Conservation (phyloP, 2,113 vertebrate species). For the Oenanthe oenanthe region DNA sequence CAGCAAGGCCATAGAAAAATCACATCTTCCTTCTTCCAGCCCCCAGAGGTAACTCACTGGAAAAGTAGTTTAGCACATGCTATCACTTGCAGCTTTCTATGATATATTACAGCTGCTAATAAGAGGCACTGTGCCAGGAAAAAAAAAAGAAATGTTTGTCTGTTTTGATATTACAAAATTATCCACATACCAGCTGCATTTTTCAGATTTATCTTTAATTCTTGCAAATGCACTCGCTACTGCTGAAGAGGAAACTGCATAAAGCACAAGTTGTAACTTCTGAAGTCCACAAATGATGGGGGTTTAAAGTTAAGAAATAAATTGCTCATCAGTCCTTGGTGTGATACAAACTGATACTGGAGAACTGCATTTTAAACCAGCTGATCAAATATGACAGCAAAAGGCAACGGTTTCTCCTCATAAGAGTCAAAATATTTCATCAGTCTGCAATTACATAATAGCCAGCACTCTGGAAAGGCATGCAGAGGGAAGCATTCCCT, state of each 20-base stretch:
- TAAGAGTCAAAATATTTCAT: neutral
- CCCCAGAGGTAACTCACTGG: neutral
- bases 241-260: neutral
- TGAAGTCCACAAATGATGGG: neutral
- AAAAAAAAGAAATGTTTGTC: neutral
- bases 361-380: neutral
- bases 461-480: neutral
- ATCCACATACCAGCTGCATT: neutral
- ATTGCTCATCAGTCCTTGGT: neutral
- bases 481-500: neutral
- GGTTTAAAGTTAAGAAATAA: neutral
- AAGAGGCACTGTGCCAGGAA: neutral
- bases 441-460: neutral
- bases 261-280: neutral
- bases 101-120: neutral
- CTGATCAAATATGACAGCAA: neutral
- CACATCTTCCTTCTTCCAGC: neutral
- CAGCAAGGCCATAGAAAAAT: neutral
- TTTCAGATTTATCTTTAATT: neutral
- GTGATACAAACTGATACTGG: neutral
- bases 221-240: neutral
- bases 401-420: neutral
- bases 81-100: neutral
- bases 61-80: neutral
- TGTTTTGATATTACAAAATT: neutral